Evolutionary conservation across 1,140 invertebrate species (phyloP), one percentile per base, ranked within the genome.

Genomic region (Orius insidiosus): DNA sequence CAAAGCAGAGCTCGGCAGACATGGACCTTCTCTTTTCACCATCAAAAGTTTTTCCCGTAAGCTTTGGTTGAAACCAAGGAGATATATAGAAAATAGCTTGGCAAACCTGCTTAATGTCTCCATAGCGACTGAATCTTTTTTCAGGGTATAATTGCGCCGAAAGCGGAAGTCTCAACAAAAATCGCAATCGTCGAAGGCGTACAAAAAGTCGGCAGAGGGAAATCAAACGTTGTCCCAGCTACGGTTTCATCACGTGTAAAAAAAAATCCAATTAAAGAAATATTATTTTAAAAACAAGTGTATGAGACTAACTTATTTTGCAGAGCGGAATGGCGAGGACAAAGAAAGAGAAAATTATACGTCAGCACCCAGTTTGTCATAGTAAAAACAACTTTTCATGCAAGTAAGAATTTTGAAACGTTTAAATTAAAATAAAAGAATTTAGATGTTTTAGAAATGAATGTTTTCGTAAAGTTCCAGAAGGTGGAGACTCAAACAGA

Each of bases 111-210:
- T 31, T 18, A 16, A 10, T 6, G 10, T 10, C 5, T 6, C 10
- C 2, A 43, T 3, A 19, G 30, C 38, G 8, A 14, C 7, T 47
- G 8, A 47, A 19, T 52, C 24, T 51, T 48, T 45, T 60, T 59
- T 15, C 24, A 72, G 71, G 72, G 72, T 39, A 72, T 71, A 31
- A 58, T 74, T 52, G 60, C 70, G 13, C 72, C 72, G 5, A 75
- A 73, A 63, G 65, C 74, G 44, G 68, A 72, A 57, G 51, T 74
- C 8, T 66, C 64, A 4, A 71, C 70, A 2, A 67, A 63, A 59
- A 70, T 69, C 2, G 60, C 61, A 5, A 65, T 74, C 9, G 65
- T 69, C 54, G 69, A 72, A 57, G 59, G 63, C 7, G 15, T 61
- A 4, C 8, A 56, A 58, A 34, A 50, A 57, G 46, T n/a, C 34